Percentiles rank a stretch among this genome's conserved stretches.
phyloP scores from a whole-genome alignment of 2,888 invertebrate genomes.

The Latrodectus elegans region DNA sequence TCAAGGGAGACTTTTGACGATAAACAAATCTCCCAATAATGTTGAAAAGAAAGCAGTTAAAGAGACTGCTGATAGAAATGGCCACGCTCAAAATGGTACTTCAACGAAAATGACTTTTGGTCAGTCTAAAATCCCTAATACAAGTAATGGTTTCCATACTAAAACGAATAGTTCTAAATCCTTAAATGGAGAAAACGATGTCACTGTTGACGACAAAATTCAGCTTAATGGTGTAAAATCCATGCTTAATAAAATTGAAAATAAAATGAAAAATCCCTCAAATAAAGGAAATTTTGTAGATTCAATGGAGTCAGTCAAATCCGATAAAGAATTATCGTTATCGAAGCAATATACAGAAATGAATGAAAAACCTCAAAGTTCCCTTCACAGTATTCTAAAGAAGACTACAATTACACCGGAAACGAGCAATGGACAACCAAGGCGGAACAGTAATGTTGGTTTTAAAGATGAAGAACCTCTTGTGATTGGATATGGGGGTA shows the following conservation, averaged over 20 bases:
- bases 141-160: background rate
- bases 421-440: background rate
- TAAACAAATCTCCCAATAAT: slow-evolving; percentile 48
- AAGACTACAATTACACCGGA: slow-evolving; percentile 20
- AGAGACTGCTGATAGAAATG: slow-evolving; percentile 16
- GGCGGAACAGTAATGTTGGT: slow-evolving; percentile 55
- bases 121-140: background rate
- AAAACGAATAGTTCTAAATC: background rate
- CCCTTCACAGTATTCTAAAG: slow-evolving; percentile 51
- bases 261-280: background rate
- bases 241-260: background rate
- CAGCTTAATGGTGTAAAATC: background rate
- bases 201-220: background rate
- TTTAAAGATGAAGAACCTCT: slow-evolving; percentile 65
- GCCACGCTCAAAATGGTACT: background rate
- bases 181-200: background rate
- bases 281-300: background rate
- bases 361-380: background rate
- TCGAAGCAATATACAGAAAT: background rate
- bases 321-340: background rate
- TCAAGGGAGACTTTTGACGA: slow-evolving; percentile 60
- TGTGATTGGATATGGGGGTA: slow-evolving; percentile 68
- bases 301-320: too few relatives aligned
- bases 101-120: background rate
- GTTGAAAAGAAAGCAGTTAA: slow-evolving; percentile 26